Conservation (phyloP, 1,140 invertebrate genomes). For the Bombus affinis region DNA sequence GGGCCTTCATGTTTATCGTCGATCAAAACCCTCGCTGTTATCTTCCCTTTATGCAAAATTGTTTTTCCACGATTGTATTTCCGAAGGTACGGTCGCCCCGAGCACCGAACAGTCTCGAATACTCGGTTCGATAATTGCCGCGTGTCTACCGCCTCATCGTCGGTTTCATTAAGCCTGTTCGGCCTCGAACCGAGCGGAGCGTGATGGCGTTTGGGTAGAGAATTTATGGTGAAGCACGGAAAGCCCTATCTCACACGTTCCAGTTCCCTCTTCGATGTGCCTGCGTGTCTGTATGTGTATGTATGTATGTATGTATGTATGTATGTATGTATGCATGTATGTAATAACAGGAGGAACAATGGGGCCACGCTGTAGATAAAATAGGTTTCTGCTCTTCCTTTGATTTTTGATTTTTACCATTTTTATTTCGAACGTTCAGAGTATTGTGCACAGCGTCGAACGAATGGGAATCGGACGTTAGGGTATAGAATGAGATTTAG, state of each 20-base stretch:
- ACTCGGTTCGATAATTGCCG: constrained; percentile 18
- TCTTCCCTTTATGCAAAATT: constrained; percentile 12
- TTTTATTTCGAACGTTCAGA: background rate
- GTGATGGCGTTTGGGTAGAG: background rate
- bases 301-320: too few relatives aligned
- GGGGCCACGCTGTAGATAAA: background rate
- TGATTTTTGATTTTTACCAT: background rate
- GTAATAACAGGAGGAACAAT: background rate
- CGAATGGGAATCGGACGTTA: background rate
- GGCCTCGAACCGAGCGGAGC: too few relatives aligned
- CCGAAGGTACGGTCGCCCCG: background rate
- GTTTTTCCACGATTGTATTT: background rate
- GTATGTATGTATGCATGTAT: too few relatives aligned
- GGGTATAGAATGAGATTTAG: rapidly evolving
- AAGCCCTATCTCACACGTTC: background rate
- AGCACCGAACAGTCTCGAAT: background rate
- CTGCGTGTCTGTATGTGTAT: too few relatives aligned
- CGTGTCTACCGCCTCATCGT: background rate
- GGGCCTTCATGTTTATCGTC: constrained; percentile 21
- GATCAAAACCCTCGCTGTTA: background rate
- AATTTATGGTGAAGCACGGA: background rate
- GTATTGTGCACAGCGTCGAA: background rate
- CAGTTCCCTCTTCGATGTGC: background rate
- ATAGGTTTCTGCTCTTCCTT: background rate
- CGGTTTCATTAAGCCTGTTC: background rate